Evolutionary conservation across 23 tunicate species (phyloP), one percentile per base, ranked within the genome.

Genomic region (Styela clava): DNA sequence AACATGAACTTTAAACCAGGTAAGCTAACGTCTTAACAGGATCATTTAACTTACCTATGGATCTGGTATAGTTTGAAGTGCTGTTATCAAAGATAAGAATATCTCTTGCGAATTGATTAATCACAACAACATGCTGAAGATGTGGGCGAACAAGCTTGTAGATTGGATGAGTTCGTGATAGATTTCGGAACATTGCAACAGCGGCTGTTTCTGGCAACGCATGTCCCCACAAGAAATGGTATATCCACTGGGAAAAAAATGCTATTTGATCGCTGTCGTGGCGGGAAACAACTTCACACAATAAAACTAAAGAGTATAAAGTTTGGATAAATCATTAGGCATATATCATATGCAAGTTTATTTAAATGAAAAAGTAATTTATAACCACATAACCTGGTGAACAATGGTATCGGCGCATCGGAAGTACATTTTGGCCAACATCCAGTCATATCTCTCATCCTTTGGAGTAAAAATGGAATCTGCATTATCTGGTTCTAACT

Each of bases 131-230:
- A 26, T 86, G 85, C 35, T 69, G 83, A 20, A 89, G 69, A 73
- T 89, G 95, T 20, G 83, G 83, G 2, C 95, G 86, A 1, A 85
- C 72, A 35, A 89, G 81, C 34, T 89, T 89, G 83, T 89, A 89
- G 24, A 89, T 20, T 0, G 95, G 95, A 80, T 89, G 95, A 22
- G 51, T 84, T 34, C 83, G 36, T 16, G 95, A 85, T 20, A 89
- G 52, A 34, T 34, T 64, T 30, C 95, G 83, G 63, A 89, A 89
- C 83, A 85, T 32, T 20, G 85, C 83, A 24, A 85, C 68, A 2
- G 95, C 89, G 3, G 74, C 52, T n/a, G 95, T 86, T 73, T 89
- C 95, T 83, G 85, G 80, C 22, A 85, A 31, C 0, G 89, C 95
- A 64, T 89, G 95, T 24, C 88, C 85, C 26, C 82, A 79, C 30